Conservation (phyloP, 1,140 invertebrate species). For the Drosophila mojavensis region DNA sequence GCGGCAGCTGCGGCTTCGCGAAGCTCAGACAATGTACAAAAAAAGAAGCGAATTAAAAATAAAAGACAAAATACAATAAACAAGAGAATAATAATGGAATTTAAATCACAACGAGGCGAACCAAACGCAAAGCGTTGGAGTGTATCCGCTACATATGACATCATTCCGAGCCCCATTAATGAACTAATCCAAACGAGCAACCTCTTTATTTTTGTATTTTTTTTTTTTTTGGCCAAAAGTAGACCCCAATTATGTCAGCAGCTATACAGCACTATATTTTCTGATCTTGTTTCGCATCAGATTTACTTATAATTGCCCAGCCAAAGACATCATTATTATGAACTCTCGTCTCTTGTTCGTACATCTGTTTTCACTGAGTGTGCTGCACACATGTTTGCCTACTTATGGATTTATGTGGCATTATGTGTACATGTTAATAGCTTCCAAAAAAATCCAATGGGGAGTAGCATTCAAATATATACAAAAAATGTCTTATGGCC, state of each 20-base stretch:
- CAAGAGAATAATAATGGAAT: slow-evolving; percentile 45
- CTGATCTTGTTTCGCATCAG: slow-evolving; percentile 22
- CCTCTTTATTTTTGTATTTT: slow-evolving; percentile 19
- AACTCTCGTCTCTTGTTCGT: slow-evolving; percentile 43
- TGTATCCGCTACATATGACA: slow-evolving; percentile 72
- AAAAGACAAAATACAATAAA: slow-evolving; percentile 21
- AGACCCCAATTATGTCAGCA: slow-evolving; percentile 25
- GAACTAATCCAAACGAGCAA: slow-evolving; percentile 21
- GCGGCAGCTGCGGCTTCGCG: slow-evolving; percentile 3
- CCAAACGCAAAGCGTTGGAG: slow-evolving; percentile 62
- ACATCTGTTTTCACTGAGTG: slow-evolving; percentile 63
- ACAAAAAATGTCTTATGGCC: not conserved
- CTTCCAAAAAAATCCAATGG: not conserved
- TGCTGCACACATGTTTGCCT: slow-evolving; percentile 4
- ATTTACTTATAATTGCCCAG: slow-evolving; percentile 30
- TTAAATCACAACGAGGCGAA: slow-evolving; percentile 70
- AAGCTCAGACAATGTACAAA: slow-evolving; percentile 26
- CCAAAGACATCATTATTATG: slow-evolving; percentile 38
- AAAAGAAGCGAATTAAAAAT: slow-evolving; percentile 13
- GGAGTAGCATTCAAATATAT: not conserved
- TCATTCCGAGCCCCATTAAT: slow-evolving; percentile 64
- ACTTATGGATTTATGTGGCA: slow-evolving; percentile 28
- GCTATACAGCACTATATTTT: not conserved
- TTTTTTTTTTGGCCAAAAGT: slow-evolving; percentile 21
- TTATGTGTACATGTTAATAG: not conserved